phyloP scores from a whole-genome alignment of 2,113 vertebrate genomes.

The Mastomys natalensis region DNA sequence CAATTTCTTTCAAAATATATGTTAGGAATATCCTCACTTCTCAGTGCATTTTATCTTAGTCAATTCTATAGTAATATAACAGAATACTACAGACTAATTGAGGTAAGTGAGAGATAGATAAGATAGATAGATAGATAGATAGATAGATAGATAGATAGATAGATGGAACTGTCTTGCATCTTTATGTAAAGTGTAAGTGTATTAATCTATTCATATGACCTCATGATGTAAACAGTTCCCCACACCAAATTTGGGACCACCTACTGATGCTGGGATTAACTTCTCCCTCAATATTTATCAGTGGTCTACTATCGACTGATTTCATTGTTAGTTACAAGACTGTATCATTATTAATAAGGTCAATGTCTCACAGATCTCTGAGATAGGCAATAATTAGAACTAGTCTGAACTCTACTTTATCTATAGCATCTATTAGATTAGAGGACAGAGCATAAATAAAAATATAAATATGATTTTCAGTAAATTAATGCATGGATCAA shows the following conservation, averaged over 20 bases:
- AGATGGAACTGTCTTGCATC: background rate
- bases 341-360: background rate
- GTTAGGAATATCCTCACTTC: background rate
- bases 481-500: constrained; percentile 10
- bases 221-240: background rate
- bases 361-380: background rate
- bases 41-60: background rate
- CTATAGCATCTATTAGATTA: background rate
- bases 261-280: background rate
- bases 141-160: background rate
- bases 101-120: background rate
- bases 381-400: background rate
- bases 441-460: background rate
- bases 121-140: background rate
- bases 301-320: background rate
- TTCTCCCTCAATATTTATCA: background rate
- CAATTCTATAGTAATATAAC: background rate
- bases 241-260: background rate
- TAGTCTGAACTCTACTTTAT: constrained; percentile 13
- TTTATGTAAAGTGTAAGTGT: background rate
- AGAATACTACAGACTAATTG: background rate
- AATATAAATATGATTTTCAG: background rate
- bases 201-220: background rate
- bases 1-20: background rate
- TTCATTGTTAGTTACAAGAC: background rate